phyloP scores from a whole-genome alignment of 2,113 vertebrate species.

The Felis chaus region DNA sequence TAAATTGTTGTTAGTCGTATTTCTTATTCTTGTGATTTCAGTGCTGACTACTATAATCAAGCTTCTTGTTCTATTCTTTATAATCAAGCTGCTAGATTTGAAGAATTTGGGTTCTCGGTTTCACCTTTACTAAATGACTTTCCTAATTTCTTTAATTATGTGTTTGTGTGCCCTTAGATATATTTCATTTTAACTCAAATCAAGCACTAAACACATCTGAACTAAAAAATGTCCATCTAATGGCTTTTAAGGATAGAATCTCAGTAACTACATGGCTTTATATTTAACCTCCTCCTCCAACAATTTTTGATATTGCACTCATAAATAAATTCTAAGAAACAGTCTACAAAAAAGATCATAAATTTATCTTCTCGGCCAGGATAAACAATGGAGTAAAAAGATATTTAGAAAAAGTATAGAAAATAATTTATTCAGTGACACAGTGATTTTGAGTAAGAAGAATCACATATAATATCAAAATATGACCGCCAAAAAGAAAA shows the following conservation, averaged over 20 bases:
- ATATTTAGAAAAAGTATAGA: not conserved
- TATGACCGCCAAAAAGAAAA: not conserved
- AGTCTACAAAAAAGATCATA: not conserved
- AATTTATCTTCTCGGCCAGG: not conserved
- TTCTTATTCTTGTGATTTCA: slow-evolving; percentile 8
- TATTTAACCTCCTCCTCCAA: not conserved
- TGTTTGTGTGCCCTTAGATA: not conserved
- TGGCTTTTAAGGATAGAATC: not conserved
- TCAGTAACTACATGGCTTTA: not conserved
- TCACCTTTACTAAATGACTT: not conserved
- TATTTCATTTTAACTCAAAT: slow-evolving; percentile 32
- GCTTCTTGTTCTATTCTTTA: not conserved
- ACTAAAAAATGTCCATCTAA: not conserved
- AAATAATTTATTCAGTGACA: not conserved
- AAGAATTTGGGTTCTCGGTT: not conserved
- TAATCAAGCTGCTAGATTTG: not conserved
- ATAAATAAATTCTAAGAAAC: not conserved
- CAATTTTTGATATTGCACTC: not conserved
- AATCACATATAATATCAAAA: slow-evolving; percentile 24
- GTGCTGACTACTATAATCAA: not conserved
- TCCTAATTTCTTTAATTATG: not conserved
- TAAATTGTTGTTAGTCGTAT: not conserved
- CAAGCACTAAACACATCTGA: not conserved
- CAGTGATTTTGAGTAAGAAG: not conserved
- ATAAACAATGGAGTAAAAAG: not conserved